Evolutionary conservation across 2,888 invertebrate species (phyloP).

Genomic region (Octonoba sinensis): DNA sequence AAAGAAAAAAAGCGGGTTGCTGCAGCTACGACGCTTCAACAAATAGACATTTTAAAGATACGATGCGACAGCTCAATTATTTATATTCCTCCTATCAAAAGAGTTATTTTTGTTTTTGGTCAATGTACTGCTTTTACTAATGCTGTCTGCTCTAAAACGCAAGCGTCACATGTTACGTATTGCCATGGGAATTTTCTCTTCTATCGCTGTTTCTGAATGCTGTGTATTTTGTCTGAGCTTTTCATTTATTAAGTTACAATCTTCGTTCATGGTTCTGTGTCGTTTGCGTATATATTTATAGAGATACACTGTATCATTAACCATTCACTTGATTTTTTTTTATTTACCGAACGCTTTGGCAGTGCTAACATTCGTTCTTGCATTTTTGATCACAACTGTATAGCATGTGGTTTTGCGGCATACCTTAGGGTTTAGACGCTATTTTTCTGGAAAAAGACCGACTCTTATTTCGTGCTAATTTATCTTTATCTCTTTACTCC

Average conservation of each 20-base stretch:
- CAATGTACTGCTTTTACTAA: slow-evolving; percentile 16
- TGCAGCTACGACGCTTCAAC: slow-evolving; percentile 15
- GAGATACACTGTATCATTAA: slow-evolving; percentile 4
- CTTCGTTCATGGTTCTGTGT: slow-evolving; percentile 34
- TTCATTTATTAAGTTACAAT: slow-evolving; percentile 59
- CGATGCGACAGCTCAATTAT: slow-evolving; percentile 52
- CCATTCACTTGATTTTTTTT: slow-evolving; percentile 12
- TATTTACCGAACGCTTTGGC: slow-evolving; percentile 24
- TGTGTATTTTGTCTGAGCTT: slow-evolving; percentile 31
- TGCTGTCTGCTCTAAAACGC: slow-evolving; percentile 19
- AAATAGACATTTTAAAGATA: slow-evolving; percentile 23
- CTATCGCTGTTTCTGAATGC: not conserved
- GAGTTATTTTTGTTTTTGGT: slow-evolving; percentile 23
- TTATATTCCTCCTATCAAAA: slow-evolving; percentile 50
- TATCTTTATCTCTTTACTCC: slow-evolving; percentile 7
- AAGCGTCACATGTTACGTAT: slow-evolving; percentile 40
- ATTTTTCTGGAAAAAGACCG: slow-evolving; percentile 20
- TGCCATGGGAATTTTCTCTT: slow-evolving; percentile 38
- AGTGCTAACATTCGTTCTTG: slow-evolving; percentile 17
- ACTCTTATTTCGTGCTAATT: slow-evolving; percentile 48
- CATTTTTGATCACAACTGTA: slow-evolving; percentile 43
- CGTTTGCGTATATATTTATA: slow-evolving; percentile 30
- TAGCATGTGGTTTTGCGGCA: not conserved
- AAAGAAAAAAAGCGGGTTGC: slow-evolving; percentile 14
- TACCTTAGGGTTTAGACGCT: slow-evolving; percentile 25